Base-by-base conservation (phyloP, 2,797 vertebrate species). In the Toxotes lorentzi region DNA sequence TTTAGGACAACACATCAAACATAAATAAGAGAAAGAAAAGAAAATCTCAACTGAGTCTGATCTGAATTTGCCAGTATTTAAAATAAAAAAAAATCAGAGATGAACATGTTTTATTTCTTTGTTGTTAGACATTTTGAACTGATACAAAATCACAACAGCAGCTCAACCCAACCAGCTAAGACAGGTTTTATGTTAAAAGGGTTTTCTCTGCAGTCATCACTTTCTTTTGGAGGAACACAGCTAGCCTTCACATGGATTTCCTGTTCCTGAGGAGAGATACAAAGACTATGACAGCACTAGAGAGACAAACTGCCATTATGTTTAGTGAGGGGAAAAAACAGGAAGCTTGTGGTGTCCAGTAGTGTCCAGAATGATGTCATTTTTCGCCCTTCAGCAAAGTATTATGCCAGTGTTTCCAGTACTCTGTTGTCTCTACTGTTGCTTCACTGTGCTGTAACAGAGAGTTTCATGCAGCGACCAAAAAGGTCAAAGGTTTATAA, bases 201-300 rank as follows among this genome's bases (percentile, higher is more conserved):
- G n/a, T 64, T 88, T 77, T 76, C 73, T 83, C 69, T 75, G 63
- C 23, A 50, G 63, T 89, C 82, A 83, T 84, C 65, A 50, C 62
- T 74, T 90, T 62, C 68, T 76, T 78, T 73, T 54, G 41, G n/a
- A 30, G 48, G 0, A 6, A 43, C 48, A 61, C 66, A 58, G 63
- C 47, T 78, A 6, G 68, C 70, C 78, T 81, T 77, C 65, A 14
- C 57, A 16, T 84, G 67, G 78, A 85, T 82, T 85, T 90, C 81
- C 88, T 88, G 69, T 85, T 74, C 73, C 83, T 86, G 30, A 78
- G 76, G 80, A 76, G 86, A 84, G 75, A 84, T 74, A 89, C 83
- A 89, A 88, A 90, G 80, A 70, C 73, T 82, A 72, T 30, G 71
- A 45, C 76, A 64, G 72, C 70, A 77, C 60, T 10, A 61, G 41